These are phyloP conservation scores for Thaumetopoea pityocampa DNA, from an alignment of 1,140 invertebrate species.

Conservation along the genomic window DNA sequence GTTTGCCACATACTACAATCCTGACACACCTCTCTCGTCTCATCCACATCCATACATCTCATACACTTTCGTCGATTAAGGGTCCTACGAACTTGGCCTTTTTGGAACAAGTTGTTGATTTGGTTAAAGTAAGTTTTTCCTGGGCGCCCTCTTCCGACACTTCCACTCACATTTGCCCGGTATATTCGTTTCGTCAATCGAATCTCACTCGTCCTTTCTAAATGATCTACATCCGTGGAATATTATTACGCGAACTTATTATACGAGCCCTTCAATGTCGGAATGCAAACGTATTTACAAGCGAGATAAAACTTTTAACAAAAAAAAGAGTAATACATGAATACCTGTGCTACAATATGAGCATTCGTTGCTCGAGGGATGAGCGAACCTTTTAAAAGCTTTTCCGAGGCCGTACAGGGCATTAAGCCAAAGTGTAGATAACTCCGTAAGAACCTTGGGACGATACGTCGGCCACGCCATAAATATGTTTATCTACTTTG, in stretches of 20 bases:
- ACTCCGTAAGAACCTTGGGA: slow-evolving; percentile 41
- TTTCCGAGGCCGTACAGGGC: slow-evolving; percentile 45
- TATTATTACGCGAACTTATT: slow-evolving; percentile 7
- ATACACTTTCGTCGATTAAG: too few species aligned
- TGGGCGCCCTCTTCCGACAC: too few species aligned
- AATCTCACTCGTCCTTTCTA: too few species aligned
- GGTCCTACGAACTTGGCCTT: too few species aligned
- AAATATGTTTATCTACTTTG: slow-evolving; percentile 56
- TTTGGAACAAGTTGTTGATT: too few species aligned
- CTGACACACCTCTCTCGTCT: too few species aligned
- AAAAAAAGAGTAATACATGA: slow-evolving; percentile 24
- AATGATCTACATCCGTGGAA: slow-evolving; percentile 11
- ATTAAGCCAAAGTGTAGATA: slow-evolving; percentile 61
- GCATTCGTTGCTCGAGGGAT: slow-evolving; percentile 49
- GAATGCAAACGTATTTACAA: slow-evolving; percentile 15
- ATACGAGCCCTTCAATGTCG: slow-evolving; percentile 13
- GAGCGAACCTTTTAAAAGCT: slow-evolving; percentile 57
- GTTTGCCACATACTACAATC: too few species aligned
- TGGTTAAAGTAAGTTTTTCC: too few species aligned
- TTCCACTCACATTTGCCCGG: too few species aligned
- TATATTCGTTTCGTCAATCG: too few species aligned
- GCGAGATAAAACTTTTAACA: slow-evolving; percentile 15
- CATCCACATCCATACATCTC: too few species aligned
- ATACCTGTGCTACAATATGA: slow-evolving; percentile 36
- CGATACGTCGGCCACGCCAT: slow-evolving; percentile 45